These are phyloP conservation scores for Calameuta idolon DNA, from an alignment of 2,888 invertebrate species.

Conservation along the genomic window DNA sequence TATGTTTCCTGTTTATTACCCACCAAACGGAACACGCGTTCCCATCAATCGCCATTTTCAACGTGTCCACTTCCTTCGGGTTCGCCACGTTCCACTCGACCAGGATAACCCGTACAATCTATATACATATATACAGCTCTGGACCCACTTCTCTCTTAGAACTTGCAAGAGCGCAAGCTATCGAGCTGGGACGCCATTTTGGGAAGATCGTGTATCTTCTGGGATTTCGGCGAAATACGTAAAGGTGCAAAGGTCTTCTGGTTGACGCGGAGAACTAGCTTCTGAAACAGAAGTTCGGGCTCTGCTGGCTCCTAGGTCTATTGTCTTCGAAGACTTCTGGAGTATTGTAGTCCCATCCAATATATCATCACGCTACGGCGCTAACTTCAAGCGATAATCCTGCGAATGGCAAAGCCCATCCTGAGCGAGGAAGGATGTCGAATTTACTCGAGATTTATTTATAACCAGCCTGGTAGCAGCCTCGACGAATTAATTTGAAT, in stretches of 20 bases:
- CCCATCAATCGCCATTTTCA: background rate
- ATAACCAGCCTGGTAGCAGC: background rate
- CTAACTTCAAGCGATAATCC: constrained; percentile 55
- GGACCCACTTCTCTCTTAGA: background rate
- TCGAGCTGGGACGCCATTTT: constrained; percentile 9
- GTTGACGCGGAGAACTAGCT: constrained; percentile 26
- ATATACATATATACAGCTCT: background rate
- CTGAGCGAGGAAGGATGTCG: background rate
- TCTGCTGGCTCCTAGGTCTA: constrained; percentile 30
- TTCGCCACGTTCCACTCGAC: background rate
- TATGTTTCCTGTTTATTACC: constrained; percentile 41
- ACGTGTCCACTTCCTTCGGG: background rate
- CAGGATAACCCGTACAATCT: background rate
- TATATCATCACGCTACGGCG: constrained; percentile 51
- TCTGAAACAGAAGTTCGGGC: constrained; percentile 44
- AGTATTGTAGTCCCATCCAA: constrained; percentile 51
- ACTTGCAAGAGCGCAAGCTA: background rate
- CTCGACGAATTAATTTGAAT: background rate
- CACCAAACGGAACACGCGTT: constrained; percentile 14
- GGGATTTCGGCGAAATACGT: background rate
- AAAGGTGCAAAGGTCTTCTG: constrained; percentile 7
- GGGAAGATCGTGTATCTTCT: constrained; percentile 9
- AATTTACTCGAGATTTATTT: background rate
- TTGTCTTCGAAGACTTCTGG: constrained; percentile 42
- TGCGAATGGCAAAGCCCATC: constrained; percentile 33